Evolutionary conservation across 2,797 vertebrate species (phyloP).

Genomic region (Balearica regulorum): DNA sequence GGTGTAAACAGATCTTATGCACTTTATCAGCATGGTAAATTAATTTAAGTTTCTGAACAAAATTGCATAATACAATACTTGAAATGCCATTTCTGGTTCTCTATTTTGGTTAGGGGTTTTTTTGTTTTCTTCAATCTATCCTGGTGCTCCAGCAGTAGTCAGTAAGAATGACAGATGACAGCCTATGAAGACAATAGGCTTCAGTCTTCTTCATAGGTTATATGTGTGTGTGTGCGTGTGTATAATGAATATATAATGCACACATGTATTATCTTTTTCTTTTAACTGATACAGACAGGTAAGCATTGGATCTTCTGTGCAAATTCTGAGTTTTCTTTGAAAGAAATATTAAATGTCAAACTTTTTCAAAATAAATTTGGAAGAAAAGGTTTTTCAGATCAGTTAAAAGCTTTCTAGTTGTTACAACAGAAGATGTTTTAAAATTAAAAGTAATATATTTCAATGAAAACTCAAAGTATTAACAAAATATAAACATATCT

Average conservation of each 20-base stretch:
- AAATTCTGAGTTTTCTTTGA: background rate
- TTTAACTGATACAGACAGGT: background rate
- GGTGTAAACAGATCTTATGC: background rate
- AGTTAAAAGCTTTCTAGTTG: background rate
- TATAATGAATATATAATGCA: background rate
- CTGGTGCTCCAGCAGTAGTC: background rate
- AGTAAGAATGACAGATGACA: background rate
- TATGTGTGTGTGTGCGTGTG: rapidly evolving
- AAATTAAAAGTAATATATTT: background rate
- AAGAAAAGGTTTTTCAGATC: background rate
- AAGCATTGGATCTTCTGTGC: background rate
- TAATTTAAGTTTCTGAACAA: background rate
- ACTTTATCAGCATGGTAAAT: background rate
- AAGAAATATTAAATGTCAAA: background rate
- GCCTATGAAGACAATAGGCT: background rate
- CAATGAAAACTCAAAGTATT: background rate
- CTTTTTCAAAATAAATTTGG: background rate
- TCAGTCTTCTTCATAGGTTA: background rate
- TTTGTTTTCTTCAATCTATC: background rate
- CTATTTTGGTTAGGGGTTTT: background rate
- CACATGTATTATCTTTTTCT: background rate
- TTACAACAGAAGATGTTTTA: background rate
- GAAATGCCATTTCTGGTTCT: background rate
- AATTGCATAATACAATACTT: background rate
- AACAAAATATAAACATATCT: background rate